Evolutionary conservation across 2,888 invertebrate genomes (phyloP).

Genomic region (Dinocampus coccinellae): DNA sequence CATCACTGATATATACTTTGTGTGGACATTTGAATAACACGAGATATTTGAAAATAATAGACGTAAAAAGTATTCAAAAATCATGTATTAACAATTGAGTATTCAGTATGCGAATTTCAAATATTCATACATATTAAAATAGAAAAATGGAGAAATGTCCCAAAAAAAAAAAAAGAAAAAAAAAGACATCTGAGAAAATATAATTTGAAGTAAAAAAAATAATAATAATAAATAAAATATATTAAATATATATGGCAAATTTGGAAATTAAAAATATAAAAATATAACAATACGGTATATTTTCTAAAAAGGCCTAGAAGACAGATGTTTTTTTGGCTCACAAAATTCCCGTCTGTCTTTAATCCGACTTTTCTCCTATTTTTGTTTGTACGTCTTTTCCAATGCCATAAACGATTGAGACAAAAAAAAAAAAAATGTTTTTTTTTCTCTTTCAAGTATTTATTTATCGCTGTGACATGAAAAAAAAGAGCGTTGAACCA

Average conservation of each 20-base stretch:
- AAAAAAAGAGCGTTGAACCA: neutral
- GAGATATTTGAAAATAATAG: no score
- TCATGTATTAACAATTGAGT: no score
- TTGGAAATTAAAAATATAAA: constrained; percentile 22
- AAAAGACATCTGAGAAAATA: neutral
- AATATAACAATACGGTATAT: constrained; percentile 23
- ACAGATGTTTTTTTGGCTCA: neutral
- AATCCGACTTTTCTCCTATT: neutral
- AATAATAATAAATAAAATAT: neutral
- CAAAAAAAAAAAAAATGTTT: constrained; percentile 24
- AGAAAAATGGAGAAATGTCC: neutral
- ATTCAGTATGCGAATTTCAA: no score
- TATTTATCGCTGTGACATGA: neutral
- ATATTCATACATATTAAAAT: neutral
- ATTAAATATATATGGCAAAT: neutral
- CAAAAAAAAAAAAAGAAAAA: neutral
- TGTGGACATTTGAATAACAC: no score
- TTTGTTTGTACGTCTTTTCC: neutral
- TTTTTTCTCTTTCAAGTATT: constrained; percentile 6
- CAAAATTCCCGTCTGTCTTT: neutral
- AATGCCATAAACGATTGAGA: constrained; percentile 9
- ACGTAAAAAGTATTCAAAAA: no score
- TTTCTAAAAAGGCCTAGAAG: constrained; percentile 32
- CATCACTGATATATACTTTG: no score
- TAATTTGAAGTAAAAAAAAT: no score